A percentile compares a stretch with the other conserved stretches of the same genome.
These are phyloP conservation scores for Acipenser ruthenus DNA, from an alignment of 2,797 vertebrate genomes.

Conservation along the genomic window DNA sequence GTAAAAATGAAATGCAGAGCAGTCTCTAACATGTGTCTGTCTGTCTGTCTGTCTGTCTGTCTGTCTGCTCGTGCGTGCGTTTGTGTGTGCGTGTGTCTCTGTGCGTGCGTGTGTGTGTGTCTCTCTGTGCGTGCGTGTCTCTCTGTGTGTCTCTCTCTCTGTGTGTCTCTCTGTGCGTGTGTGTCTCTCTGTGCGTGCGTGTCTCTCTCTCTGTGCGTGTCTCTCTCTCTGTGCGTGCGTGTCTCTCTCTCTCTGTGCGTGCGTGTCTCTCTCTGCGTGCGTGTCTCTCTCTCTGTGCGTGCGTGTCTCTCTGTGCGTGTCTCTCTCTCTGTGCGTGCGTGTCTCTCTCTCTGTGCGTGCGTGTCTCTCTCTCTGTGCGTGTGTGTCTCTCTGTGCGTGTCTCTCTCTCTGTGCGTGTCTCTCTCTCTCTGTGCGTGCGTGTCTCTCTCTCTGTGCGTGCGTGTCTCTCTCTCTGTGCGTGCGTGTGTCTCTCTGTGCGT, in stretches of 20 bases:
- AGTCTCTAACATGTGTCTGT: not conserved
- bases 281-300: not conserved
- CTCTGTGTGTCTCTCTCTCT: not conserved
- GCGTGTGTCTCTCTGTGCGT: no score
- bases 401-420: no score
- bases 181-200: not conserved
- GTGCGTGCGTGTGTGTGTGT: conserved; percentile 6
- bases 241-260: conserved; percentile 14
- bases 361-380: no score
- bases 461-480: no score
- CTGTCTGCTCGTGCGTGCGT: not conserved
- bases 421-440: no score
- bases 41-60: not conserved
- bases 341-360: conserved; percentile 3
- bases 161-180: not conserved
- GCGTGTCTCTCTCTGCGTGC: not conserved
- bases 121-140: no score
- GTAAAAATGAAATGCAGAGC: not conserved
- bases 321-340: no score
- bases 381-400: no score
- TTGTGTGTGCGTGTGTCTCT: not conserved
- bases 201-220: not conserved
- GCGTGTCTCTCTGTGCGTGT: conserved; percentile 15
- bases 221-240: not conserved
- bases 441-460: no score